Evolutionary conservation across 2,888 invertebrate species (phyloP).

Genomic region (Eustalomyia histrio): DNA sequence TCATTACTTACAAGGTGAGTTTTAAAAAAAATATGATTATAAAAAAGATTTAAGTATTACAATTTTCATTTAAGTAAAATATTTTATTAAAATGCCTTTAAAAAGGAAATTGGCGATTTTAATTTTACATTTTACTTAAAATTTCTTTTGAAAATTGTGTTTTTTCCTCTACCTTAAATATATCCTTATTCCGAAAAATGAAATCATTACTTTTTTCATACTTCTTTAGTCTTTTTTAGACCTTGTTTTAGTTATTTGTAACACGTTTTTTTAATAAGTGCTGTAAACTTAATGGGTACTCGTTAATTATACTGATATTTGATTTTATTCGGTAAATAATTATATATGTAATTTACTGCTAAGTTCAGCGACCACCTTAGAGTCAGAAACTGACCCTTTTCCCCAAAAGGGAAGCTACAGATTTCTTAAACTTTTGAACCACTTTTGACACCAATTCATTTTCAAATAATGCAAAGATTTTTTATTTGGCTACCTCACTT

Average conservation of each 20-base stretch:
- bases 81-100: not conserved
- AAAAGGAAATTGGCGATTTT: not conserved
- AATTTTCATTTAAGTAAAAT: not conserved
- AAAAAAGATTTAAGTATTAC: not conserved
- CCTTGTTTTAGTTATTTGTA: slow-evolving; percentile 32
- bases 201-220: slow-evolving; percentile 22
- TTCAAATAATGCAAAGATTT: too few species aligned
- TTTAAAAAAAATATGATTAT: not conserved
- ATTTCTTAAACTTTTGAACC: too few species aligned
- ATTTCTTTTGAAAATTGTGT: slow-evolving; percentile 7
- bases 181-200: not conserved
- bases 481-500: too few species aligned
- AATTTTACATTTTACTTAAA: not conserved
- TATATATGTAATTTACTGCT: too few species aligned
- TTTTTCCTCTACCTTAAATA: not conserved
- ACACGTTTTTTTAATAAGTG: slow-evolving; percentile 20
- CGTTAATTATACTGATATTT: not conserved
- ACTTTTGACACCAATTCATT: too few species aligned
- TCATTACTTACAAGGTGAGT: slow-evolving; percentile 83
- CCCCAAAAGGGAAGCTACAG: too few species aligned
- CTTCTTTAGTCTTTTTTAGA: slow-evolving; percentile 34
- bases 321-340: too few species aligned
- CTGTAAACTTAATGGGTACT: slow-evolving; percentile 19
- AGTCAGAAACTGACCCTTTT: too few species aligned
- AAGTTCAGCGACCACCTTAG: too few species aligned